phyloP scores from a whole-genome alignment of 2,888 invertebrate genomes.

The Polyommatus iphigenia region DNA sequence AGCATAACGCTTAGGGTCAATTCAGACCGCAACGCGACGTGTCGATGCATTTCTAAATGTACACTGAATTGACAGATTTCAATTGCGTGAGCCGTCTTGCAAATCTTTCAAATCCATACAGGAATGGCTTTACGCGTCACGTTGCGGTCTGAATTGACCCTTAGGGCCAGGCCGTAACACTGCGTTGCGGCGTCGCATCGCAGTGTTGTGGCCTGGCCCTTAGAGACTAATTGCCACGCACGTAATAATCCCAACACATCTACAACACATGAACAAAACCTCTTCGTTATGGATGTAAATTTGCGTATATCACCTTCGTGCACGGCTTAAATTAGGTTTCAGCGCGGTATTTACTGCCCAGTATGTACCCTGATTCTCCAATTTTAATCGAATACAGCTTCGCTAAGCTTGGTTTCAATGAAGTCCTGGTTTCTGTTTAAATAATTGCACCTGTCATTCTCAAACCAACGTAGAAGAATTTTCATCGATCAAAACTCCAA shows the following conservation, averaged over 20 bases:
- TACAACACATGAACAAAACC: neutral
- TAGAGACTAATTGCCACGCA: neutral
- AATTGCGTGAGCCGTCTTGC: too few relatives aligned
- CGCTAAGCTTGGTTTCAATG: too few relatives aligned
- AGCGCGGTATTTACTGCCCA: neutral
- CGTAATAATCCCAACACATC: neutral
- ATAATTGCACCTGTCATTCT: neutral
- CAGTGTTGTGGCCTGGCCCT: too few relatives aligned
- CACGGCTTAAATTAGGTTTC: slow-evolving; percentile 11
- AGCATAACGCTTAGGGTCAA: too few relatives aligned
- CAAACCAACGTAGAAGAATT: neutral
- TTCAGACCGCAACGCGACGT: too few relatives aligned
- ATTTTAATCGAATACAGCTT: neutral
- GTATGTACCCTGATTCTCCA: neutral
- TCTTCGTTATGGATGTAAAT: slow-evolving; percentile 14
- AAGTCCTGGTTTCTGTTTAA: too few relatives aligned
- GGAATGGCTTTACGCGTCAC: too few relatives aligned
- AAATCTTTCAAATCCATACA: too few relatives aligned
- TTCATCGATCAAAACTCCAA: neutral
- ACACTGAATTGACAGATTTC: too few relatives aligned
- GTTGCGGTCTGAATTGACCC: neutral
- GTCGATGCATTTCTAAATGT: too few relatives aligned
- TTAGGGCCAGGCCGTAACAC: too few relatives aligned
- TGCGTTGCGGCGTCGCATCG: too few relatives aligned
- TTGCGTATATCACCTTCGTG: slow-evolving; percentile 14